Conservation (phyloP, 2,888 invertebrate genomes). For the Himalopsyche anomala region DNA sequence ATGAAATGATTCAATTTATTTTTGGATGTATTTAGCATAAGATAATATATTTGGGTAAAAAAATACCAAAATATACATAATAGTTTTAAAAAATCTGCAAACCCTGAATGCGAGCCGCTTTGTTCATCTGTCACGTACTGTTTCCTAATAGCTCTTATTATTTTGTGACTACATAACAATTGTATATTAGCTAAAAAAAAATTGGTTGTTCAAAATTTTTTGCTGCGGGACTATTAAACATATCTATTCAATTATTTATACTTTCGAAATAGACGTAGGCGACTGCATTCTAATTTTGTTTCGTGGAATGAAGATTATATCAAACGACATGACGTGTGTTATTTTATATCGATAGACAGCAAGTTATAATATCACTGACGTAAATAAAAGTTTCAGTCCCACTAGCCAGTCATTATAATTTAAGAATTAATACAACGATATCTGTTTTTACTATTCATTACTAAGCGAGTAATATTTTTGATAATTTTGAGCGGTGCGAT, state of each 20-base stretch:
- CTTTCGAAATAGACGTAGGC: neutral
- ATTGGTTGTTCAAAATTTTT: neutral
- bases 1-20: too few species aligned
- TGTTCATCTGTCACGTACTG: slow-evolving; percentile 5
- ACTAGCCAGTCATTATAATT: too few species aligned
- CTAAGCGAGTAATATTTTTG: too few species aligned
- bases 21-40: too few species aligned
- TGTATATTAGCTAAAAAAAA: neutral
- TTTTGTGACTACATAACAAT: neutral
- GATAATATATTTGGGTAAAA: neutral
- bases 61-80: neutral
- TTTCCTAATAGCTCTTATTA: neutral
- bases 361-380: too few species aligned
- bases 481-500: too few species aligned
- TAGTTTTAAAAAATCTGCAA: neutral
- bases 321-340: too few species aligned
- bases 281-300: neutral
- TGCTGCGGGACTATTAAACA: neutral
- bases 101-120: neutral
- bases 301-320: too few species aligned
- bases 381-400: too few species aligned
- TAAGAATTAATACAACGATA: too few species aligned
- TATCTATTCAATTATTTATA: neutral
- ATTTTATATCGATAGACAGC: too few species aligned
- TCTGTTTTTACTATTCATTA: too few species aligned